These are phyloP conservation scores for Cylas formicarius DNA, from an alignment of 1,140 invertebrate species.

Conservation along the genomic window DNA sequence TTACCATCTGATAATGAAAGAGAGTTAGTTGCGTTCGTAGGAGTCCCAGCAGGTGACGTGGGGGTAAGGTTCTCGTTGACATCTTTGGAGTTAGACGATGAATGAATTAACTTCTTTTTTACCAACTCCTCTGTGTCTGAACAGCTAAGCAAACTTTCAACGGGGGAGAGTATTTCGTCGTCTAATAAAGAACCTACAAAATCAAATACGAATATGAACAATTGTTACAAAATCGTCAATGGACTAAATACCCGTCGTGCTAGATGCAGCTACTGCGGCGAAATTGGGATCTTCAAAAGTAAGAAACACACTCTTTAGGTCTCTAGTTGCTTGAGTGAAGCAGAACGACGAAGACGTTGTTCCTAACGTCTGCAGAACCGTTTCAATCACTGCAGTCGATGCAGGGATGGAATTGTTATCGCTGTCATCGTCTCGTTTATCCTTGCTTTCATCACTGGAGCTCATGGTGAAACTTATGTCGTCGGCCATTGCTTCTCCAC, in stretches of 20 bases:
- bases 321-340: slow-evolving; percentile 16
- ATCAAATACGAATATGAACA: neutral
- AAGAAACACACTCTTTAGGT: slow-evolving; percentile 43
- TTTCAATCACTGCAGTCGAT: slow-evolving; percentile 17
- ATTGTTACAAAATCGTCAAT: slow-evolving; percentile 28
- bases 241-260: slow-evolving; percentile 56
- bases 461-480: slow-evolving; percentile 51
- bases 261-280: slow-evolving; percentile 62
- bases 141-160: slow-evolving; percentile 65
- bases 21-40: slow-evolving; percentile 69
- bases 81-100: slow-evolving; percentile 39
- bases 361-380: slow-evolving; percentile 34
- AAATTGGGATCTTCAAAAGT: slow-evolving; percentile 69
- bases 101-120: slow-evolving; percentile 41
- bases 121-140: slow-evolving; percentile 49
- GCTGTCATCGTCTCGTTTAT: slow-evolving; percentile 15
- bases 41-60: slow-evolving; percentile 58
- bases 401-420: slow-evolving; percentile 8
- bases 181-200: slow-evolving; percentile 44
- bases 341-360: slow-evolving; percentile 26
- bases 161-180: slow-evolving; percentile 63
- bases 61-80: slow-evolving; percentile 36
- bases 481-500: slow-evolving; percentile 60
- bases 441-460: slow-evolving; percentile 48
- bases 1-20: slow-evolving; percentile 62